phyloP scores from a whole-genome alignment of 2,888 invertebrate genomes.

The Drosophila nigricruria region DNA sequence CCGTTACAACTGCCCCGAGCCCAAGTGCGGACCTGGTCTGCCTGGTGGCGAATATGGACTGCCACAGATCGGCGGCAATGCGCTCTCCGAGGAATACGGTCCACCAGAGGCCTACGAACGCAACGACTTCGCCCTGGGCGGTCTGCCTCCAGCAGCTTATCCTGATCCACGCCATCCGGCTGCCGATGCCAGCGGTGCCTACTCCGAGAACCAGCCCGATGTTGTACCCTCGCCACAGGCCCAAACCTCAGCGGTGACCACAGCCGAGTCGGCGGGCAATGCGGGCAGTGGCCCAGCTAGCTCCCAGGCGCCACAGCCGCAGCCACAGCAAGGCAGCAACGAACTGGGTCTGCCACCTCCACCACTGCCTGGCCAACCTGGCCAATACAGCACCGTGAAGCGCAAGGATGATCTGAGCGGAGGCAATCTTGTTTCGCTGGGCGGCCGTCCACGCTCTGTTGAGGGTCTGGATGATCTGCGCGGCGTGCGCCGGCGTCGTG shows the following conservation, averaged over 20 bases:
- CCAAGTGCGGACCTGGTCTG: constrained; percentile 91
- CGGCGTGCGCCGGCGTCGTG: constrained; percentile 89
- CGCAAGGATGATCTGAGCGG: constrained; percentile 89
- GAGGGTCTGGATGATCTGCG: constrained; percentile 93
- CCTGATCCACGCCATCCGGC: constrained; percentile 95
- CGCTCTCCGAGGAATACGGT: constrained; percentile 88
- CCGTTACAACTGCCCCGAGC: constrained; percentile 96
- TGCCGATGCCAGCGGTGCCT: constrained; percentile 92
- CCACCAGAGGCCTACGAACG: constrained; percentile 86
- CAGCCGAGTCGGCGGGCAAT: constrained; percentile 87
- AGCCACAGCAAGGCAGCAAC: constrained; percentile 86
- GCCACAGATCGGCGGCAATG: constrained; percentile 87
- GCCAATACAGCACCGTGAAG: constrained; percentile 92
- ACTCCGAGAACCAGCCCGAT: constrained; percentile 93
- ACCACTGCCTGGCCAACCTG: constrained; percentile 92
- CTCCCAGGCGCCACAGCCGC: constrained; percentile 86
- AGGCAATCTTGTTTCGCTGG: constrained; percentile 90
- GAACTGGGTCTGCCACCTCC: constrained; percentile 94
- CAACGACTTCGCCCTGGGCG: constrained; percentile 91
- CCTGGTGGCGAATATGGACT: constrained; percentile 88
- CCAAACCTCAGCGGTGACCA: constrained; percentile 89
- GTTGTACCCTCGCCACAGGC: constrained; percentile 93
- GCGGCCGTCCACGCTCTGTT: constrained; percentile 95
- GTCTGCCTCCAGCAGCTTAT: constrained; percentile 92
- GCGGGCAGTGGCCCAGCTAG: constrained; percentile 85